These are phyloP conservation scores for Phenganax subtilis DNA, from an alignment of 92 coral and sea anemone genomes.

Conservation along the genomic window DNA sequence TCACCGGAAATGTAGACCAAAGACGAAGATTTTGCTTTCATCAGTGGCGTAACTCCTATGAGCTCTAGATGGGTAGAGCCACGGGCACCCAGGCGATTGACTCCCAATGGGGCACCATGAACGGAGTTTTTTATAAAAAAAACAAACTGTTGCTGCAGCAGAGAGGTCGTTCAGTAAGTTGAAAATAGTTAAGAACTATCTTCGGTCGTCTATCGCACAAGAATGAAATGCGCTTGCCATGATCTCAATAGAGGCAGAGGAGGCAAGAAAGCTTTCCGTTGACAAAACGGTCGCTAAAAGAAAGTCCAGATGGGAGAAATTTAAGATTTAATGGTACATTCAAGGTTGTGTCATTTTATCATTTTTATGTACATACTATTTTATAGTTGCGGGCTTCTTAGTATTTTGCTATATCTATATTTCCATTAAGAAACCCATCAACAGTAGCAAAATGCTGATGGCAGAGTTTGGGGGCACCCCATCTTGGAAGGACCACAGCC, in stretches of 20 bases:
- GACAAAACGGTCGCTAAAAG: slow-evolving; percentile 8
- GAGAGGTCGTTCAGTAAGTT: slow-evolving; percentile 13
- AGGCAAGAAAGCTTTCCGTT: slow-evolving; percentile 20
- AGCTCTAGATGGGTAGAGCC: no score
- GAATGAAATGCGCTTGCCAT: slow-evolving; percentile 1
- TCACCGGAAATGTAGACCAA: no score
- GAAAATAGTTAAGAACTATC: not conserved
- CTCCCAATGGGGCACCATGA: no score
- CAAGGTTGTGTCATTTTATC: not conserved
- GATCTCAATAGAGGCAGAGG: slow-evolving; percentile 11
- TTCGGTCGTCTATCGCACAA: slow-evolving; percentile 2
- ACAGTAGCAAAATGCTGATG: not conserved
- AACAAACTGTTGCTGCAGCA: slow-evolving; percentile 20
- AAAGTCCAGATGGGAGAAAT: slow-evolving; percentile 11
- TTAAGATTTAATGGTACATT: slow-evolving; percentile 9
- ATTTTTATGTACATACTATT: not conserved
- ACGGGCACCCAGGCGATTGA: no score
- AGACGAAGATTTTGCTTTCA: no score
- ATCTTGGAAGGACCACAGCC: not conserved
- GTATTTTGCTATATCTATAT: not conserved
- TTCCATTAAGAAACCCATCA: not conserved
- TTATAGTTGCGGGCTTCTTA: not conserved
- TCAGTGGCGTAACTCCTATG: no score
- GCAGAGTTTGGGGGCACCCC: not conserved
- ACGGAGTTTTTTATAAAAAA: no score